Percentiles rank a stretch among this genome's conserved stretches.
Evolutionary conservation across 2,113 vertebrate species (phyloP).

Genomic region (Heptranchias perlo): DNA sequence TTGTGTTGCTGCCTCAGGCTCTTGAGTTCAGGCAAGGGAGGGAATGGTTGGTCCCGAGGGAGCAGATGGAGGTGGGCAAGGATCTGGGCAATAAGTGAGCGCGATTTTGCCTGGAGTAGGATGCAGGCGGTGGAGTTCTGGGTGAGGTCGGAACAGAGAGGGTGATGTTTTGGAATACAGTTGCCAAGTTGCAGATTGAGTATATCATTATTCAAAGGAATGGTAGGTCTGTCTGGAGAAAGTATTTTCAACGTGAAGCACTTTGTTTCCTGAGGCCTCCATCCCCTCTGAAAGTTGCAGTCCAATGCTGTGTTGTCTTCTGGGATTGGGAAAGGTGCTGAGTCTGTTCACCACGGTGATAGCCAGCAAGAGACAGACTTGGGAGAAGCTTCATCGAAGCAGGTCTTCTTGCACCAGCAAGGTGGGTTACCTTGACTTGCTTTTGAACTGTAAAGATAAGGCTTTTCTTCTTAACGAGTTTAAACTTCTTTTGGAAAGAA

Average conservation of each 20-base stretch:
- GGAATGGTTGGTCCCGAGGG: neutral
- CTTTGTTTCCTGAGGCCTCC: neutral
- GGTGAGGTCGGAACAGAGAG: neutral
- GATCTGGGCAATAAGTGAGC: neutral
- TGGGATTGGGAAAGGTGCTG: neutral
- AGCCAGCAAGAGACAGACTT: neutral
- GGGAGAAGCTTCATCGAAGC: neutral
- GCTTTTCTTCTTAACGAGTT: neutral
- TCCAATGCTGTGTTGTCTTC: neutral
- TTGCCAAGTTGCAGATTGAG: neutral
- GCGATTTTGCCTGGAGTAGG: neutral
- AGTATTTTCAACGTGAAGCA: neutral
- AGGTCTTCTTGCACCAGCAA: neutral
- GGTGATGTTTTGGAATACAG: neutral
- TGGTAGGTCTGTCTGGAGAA: neutral
- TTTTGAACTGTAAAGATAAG: neutral
- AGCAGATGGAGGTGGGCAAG: neutral
- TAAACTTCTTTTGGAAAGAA: neutral
- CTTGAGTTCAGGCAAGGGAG: neutral
- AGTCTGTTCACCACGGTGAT: neutral
- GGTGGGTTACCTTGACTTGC: neutral
- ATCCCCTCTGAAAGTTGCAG: neutral
- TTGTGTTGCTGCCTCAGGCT: neutral
- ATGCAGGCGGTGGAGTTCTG: neutral
- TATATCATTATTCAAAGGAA: neutral